Base-by-base conservation (phyloP, 2,888 invertebrate species). In the Alviniconcha strummeri region DNA sequence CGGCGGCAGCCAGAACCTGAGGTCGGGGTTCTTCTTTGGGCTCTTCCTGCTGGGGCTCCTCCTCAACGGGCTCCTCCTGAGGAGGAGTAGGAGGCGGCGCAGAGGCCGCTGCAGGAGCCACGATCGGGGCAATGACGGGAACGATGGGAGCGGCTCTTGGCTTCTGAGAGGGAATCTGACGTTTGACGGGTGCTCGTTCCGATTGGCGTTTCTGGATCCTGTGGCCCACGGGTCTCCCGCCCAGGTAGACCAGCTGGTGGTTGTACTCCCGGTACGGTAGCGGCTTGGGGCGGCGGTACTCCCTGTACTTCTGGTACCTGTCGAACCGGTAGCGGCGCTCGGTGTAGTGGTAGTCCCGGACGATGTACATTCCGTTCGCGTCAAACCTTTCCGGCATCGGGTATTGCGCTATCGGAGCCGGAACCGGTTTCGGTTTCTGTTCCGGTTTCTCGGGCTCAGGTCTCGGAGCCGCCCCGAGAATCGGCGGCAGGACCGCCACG, bases 401-500 rank as follows among this genome's bases (percentile, higher is more conserved):
- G n/a, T n/a, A 69, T 15, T 6, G 69, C 6, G 69, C 13, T 1
- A 64, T 15, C 64, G 15, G 11, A 15, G 64, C 64, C 15, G 64
- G 64, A 9, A 64, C 64, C 11, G 64, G 36, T 15, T 75, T 72
- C 36, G 19, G 7, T 36, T 36, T 72, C n/a, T 1, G 9, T 19
- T 19, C 36, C 4, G 36, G 72, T 13, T 72, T 72, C n/a, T 69
- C n/a, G n/a, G 69, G 69, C n/a, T 72, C 52, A 11, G 72, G n/a
- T 72, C 13, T 36, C 6, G 72, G 72, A 13, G 36, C n/a, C 11
- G 75, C 55, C 17, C 55, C 75, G 13, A 55, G 75, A 75, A 55
- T 17, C 4, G 75, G 75, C 13, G 75, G 75, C 55, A 75, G 75
- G 15, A 75, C 75, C 55, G 55, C 75, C 55, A 75, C 75, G 55